Conservation (phyloP, 2,113 vertebrate genomes). For the Stegostoma tigrinum region DNA sequence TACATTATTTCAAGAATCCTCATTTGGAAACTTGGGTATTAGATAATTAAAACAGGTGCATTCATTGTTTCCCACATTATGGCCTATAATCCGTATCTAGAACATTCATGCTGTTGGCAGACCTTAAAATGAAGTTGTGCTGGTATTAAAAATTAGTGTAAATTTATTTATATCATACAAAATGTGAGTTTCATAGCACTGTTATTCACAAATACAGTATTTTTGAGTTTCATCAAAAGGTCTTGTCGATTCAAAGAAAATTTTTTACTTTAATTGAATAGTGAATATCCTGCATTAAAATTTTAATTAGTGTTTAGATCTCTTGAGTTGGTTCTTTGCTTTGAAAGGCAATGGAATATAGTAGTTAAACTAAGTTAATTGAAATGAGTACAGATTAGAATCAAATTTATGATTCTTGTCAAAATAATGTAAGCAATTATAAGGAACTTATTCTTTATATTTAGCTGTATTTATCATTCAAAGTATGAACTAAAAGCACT, state of each 20-base stretch:
- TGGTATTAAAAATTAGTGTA: background rate
- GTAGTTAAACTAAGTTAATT: background rate
- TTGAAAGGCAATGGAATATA: background rate
- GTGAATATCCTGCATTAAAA: background rate
- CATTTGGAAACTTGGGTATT: background rate
- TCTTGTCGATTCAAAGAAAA: background rate
- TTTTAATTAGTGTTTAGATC: background rate
- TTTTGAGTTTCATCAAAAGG: background rate
- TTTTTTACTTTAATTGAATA: background rate
- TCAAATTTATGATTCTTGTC: background rate
- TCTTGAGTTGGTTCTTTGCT: background rate
- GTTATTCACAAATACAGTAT: background rate
- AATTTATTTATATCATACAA: background rate
- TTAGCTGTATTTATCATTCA: no score
- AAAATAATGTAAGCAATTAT: background rate
- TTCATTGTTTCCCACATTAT: background rate
- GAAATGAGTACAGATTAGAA: conserved; percentile 16
- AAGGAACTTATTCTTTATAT: background rate
- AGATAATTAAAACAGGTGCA: background rate
- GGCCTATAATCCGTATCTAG: background rate
- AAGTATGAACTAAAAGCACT: background rate
- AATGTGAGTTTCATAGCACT: background rate
- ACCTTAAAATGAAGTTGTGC: background rate
- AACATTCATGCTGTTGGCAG: background rate
- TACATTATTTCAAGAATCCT: background rate